These are phyloP conservation scores for Hydractinia symbiolongicarpus DNA, from an alignment of 30 jellyfish, hydroid and myxozoan species.

Conservation along the genomic window DNA sequence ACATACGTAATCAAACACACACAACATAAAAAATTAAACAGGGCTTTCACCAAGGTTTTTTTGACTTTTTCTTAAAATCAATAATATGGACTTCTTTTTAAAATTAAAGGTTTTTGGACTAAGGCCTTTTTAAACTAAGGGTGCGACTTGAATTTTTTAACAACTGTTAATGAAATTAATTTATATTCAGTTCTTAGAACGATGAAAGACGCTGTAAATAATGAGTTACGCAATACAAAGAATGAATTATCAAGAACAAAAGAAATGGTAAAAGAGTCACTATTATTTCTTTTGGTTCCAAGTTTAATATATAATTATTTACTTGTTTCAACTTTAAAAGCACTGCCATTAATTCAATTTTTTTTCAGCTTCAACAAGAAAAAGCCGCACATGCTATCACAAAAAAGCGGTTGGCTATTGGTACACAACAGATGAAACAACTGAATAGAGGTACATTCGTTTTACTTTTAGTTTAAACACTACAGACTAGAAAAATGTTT, in stretches of 20 bases:
- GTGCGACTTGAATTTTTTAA: too few relatives aligned
- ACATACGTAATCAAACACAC: too few relatives aligned
- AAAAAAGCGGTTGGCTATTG: constrained; percentile 22
- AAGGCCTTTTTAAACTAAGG: too few relatives aligned
- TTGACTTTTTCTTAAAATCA: too few relatives aligned
- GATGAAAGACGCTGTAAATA: constrained; percentile 56
- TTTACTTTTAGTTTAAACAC: too few relatives aligned
- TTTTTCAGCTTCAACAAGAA: constrained; percentile 59
- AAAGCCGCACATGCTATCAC: constrained; percentile 60
- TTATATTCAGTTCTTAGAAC: constrained; percentile 44
- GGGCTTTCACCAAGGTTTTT: too few relatives aligned
- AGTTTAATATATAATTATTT: neutral
- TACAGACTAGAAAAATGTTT: too few relatives aligned
- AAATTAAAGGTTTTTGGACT: too few relatives aligned
- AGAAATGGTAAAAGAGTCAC: constrained; percentile 31
- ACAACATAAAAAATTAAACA: too few relatives aligned
- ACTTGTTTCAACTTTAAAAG: neutral
- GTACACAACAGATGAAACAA: constrained; percentile 56
- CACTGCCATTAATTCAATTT: neutral
- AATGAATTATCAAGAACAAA: constrained; percentile 29
- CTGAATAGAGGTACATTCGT: constrained; percentile 54
- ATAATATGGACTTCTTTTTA: too few relatives aligned
- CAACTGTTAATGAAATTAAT: too few relatives aligned
- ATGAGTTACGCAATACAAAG: constrained; percentile 69
- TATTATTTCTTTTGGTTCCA: neutral